A percentile compares a stretch with the other conserved stretches of the same genome.
Evolutionary conservation across 1,140 invertebrate genomes (phyloP).

Genomic region (Whitmania pigra): DNA sequence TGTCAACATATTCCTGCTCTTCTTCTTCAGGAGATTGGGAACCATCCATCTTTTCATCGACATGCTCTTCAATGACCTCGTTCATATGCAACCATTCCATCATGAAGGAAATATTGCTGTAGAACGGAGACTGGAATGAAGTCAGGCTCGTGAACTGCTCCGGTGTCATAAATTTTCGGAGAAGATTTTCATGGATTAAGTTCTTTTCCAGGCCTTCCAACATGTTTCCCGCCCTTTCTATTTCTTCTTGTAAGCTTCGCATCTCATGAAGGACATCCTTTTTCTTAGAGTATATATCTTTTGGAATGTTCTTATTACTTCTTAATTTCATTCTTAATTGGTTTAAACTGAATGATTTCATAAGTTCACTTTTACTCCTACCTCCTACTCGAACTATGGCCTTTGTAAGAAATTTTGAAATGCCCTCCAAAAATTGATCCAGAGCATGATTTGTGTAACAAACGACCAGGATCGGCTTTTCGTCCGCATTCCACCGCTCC

Average conservation of each 20-base stretch:
- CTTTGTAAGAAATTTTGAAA: slow-evolving; percentile 40
- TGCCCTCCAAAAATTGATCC: slow-evolving; percentile 66
- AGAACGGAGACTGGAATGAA: too few species aligned
- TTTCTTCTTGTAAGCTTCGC: slow-evolving; percentile 5
- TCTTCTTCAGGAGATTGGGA: slow-evolving; percentile 10
- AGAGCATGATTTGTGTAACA: slow-evolving; percentile 72
- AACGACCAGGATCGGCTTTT: slow-evolving; percentile 56
- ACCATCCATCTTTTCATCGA: slow-evolving; percentile 25
- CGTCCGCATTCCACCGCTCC: slow-evolving; percentile 28
- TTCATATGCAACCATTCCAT: neutral
- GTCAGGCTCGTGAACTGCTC: neutral
- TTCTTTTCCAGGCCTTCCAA: slow-evolving; percentile 24
- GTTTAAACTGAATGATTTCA: slow-evolving; percentile 25
- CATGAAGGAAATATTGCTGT: neutral
- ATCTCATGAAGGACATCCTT: slow-evolving; percentile 19
- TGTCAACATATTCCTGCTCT: slow-evolving; percentile 21
- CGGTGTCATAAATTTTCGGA: slow-evolving; percentile 6
- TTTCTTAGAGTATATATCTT: slow-evolving; percentile 13
- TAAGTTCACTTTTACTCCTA: slow-evolving; percentile 50
- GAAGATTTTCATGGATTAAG: slow-evolving; percentile 14
- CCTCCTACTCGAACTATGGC: slow-evolving; percentile 57
- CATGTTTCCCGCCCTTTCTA: slow-evolving; percentile 26
- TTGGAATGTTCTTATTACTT: slow-evolving; percentile 10
- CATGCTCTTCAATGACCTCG: neutral
- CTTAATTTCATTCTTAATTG: slow-evolving; percentile 18